phyloP scores from a whole-genome alignment of 2,113 vertebrate genomes.

The Orientallactaga bullata region DNA sequence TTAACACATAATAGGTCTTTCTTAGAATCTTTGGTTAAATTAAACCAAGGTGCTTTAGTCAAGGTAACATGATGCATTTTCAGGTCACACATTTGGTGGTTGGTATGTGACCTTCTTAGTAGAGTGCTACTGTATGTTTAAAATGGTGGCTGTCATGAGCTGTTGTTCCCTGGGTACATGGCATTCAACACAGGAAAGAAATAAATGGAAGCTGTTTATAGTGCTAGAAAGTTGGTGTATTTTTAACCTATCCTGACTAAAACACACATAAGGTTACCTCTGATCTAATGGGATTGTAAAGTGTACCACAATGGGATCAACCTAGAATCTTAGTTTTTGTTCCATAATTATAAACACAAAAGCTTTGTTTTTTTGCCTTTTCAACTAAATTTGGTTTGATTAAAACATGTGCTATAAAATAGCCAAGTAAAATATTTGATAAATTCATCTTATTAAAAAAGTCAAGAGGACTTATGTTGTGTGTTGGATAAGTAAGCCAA shows the following conservation, averaged over 20 bases:
- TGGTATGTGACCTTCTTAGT: background rate
- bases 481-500: background rate
- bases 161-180: background rate
- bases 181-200: background rate
- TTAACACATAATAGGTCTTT: background rate
- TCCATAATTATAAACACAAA: background rate
- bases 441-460: background rate
- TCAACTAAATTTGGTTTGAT: background rate
- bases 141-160: background rate
- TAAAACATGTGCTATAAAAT: background rate
- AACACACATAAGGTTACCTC: background rate
- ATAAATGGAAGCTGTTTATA: background rate
- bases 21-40: background rate
- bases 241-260: background rate
- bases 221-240: background rate
- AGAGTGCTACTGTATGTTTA: background rate
- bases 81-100: background rate
- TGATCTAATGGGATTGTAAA: background rate
- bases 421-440: background rate
- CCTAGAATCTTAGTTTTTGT: background rate
- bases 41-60: background rate
- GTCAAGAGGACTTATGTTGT: background rate
- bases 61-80: background rate
- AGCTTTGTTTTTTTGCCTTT: background rate
- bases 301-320: background rate